Percentiles rank a stretch among this genome's conserved stretches.
Conservation (phyloP, 1,140 invertebrate genomes). For the Nixonia krombeini region DNA sequence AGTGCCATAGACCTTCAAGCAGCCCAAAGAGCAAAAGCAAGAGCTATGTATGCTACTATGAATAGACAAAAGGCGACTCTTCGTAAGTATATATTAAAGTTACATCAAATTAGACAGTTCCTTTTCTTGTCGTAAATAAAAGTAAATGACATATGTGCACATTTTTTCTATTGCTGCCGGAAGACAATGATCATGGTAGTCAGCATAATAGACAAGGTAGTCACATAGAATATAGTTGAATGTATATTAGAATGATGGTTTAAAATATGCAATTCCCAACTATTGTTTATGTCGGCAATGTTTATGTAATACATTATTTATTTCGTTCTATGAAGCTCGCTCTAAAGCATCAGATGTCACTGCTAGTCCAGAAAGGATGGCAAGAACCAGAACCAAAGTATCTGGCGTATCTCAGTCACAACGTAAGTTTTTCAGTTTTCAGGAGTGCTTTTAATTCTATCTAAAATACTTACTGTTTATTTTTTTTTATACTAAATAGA, state of each 20-base stretch:
- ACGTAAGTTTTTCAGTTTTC: slow-evolving; percentile 77
- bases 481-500: too few relatives aligned
- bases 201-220: slow-evolving; percentile 54
- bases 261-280: too few relatives aligned
- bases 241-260: too few relatives aligned
- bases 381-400: slow-evolving; percentile 75
- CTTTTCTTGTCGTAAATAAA: too few relatives aligned
- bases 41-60: slow-evolving; percentile 84
- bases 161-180: slow-evolving; percentile 39
- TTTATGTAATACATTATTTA: too few relatives aligned
- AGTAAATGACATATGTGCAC: slow-evolving; percentile 2
- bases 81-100: slow-evolving; percentile 73
- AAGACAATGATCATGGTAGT: slow-evolving; percentile 54
- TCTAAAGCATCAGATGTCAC: slow-evolving; percentile 72
- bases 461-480: too few relatives aligned
- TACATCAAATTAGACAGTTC: too few relatives aligned
- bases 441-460: slow-evolving; percentile 21
- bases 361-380: slow-evolving; percentile 76
- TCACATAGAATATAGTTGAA: neutral
- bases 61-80: slow-evolving; percentile 83
- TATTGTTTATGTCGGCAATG: too few relatives aligned
- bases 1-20: slow-evolving; percentile 94
- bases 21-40: slow-evolving; percentile 85
- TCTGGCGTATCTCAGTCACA: slow-evolving; percentile 90
- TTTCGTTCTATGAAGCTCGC: too few relatives aligned